These are phyloP conservation scores for Florisuga fusca DNA, from an alignment of 2,797 vertebrate genomes.

Conservation along the genomic window DNA sequence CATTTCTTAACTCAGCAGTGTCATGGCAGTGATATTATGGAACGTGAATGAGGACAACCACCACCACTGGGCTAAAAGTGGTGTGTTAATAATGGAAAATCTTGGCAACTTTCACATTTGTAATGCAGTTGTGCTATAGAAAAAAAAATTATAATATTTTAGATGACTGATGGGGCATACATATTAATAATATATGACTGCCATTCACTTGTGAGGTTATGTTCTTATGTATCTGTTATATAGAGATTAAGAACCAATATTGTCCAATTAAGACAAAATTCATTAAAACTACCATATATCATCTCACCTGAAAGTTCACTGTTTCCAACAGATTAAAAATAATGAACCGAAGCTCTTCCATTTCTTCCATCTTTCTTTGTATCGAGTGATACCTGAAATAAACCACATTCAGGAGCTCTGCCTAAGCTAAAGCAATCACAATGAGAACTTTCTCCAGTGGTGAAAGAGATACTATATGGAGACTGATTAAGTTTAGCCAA, in stretches of 20 bases:
- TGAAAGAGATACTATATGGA: neutral
- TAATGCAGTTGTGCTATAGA: neutral
- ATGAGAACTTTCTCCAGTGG: neutral
- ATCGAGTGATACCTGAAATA: neutral
- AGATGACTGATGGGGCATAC: neutral
- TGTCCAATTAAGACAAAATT: neutral
- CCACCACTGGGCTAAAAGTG: neutral
- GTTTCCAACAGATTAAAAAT: neutral
- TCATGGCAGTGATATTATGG: neutral
- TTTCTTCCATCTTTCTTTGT: neutral
- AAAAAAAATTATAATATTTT: neutral
- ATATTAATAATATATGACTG: neutral
- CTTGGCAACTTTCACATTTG: neutral
- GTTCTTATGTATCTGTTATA: neutral
- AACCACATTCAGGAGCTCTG: neutral
- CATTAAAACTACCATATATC: neutral
- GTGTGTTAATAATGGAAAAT: neutral
- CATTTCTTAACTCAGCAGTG: neutral
- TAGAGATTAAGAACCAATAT: neutral
- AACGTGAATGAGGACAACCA: neutral
- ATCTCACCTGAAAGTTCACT: neutral
- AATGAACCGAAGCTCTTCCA: neutral
- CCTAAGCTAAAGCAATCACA: neutral
- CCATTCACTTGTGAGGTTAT: neutral
- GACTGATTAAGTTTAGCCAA: neutral